A percentile compares a stretch with the other conserved stretches of the same genome.
Evolutionary conservation across 1,140 invertebrate genomes (phyloP).

Genomic region (Plodia interpunctella): DNA sequence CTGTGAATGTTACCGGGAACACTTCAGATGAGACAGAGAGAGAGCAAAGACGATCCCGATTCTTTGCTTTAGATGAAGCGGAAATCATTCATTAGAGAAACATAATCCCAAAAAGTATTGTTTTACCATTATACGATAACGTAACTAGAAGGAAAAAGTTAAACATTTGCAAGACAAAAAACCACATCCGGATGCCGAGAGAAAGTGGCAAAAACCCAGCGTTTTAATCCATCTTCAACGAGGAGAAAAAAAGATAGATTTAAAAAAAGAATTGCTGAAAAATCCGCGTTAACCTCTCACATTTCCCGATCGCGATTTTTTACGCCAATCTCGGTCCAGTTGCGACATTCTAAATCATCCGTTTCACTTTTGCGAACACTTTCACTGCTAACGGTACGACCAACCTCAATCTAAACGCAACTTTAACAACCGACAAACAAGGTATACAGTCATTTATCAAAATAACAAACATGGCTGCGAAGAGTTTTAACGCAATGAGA

Average conservation of each 20-base stretch:
- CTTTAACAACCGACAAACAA: conserved; percentile 17
- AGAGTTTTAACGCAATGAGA: conserved; percentile 2
- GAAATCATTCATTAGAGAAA: too few species aligned
- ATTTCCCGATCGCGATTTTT: conserved; percentile 45
- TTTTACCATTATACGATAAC: too few species aligned
- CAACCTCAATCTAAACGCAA: conserved; percentile 21
- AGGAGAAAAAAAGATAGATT: background rate
- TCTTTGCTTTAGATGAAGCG: too few species aligned
- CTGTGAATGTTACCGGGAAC: too few species aligned
- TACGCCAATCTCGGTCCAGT: conserved; percentile 45
- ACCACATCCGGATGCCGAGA: background rate
- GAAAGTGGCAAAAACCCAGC: conserved; percentile 9
- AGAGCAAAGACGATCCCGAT: too few species aligned
- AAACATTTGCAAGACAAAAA: background rate
- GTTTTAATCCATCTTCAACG: conserved; percentile 7
- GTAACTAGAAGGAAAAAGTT: too few species aligned
- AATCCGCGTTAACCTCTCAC: conserved; percentile 32
- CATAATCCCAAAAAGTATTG: too few species aligned
- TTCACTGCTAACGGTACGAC: conserved; percentile 66
- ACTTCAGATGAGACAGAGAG: too few species aligned
- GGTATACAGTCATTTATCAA: background rate
- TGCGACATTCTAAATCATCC: conserved; percentile 53
- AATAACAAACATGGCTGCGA: background rate
- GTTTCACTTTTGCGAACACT: conserved; percentile 72
- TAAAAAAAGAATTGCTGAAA: conserved; percentile 19